Evolutionary conservation across 2,888 invertebrate species (phyloP), one percentile per base, ranked within the genome.

Genomic region (Pachycephus smyrnensis): DNA sequence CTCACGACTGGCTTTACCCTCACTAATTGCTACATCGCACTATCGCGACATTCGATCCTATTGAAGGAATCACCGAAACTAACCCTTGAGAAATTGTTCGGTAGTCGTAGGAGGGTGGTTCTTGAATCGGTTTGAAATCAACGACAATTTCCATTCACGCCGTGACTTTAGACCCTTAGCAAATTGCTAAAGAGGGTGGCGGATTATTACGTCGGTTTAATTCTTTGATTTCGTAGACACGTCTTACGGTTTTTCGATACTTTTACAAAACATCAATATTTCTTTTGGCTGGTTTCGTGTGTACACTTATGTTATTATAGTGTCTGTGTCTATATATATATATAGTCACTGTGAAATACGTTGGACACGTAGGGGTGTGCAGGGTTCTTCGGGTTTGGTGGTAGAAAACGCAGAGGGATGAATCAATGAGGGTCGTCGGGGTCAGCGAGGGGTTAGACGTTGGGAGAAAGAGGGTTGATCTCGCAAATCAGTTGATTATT

Each of bases 1-100:
- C 71, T 71, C 33, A 77, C 40, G 80, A 77, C 80, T 76, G 80
- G 77, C 80, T 81, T 78, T 81, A 80, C 80, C 79, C 77, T 78
- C 81, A 82, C 82, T 82, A 82, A 82, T 82, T 82, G 81, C 81
- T 81, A 80, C 80, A 82, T 79, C 78, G 78, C 77, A 23, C 71
- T 71, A 71, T 71, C 71, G 71, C 71, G 32, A 12, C 15, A 33
- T 71, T 33, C 32, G 15, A 71, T 71, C 71, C 32, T 55, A 23
- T 55, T 55, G 55, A 55, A 55, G 55, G 9, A 55, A 55, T 55
- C 55, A 23, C 55, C 9, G 23, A 55, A 55, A 55, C 6, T 55
- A 55, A 55, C 55, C 9, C 23, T 55, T 9, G 55, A 55, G 23
- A 55, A 55, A 55, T 55, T 55, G 55, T 55, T 9, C 9, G 55